Base-by-base conservation (phyloP, 2,113 vertebrate species). In the Leucosticte australis region DNA sequence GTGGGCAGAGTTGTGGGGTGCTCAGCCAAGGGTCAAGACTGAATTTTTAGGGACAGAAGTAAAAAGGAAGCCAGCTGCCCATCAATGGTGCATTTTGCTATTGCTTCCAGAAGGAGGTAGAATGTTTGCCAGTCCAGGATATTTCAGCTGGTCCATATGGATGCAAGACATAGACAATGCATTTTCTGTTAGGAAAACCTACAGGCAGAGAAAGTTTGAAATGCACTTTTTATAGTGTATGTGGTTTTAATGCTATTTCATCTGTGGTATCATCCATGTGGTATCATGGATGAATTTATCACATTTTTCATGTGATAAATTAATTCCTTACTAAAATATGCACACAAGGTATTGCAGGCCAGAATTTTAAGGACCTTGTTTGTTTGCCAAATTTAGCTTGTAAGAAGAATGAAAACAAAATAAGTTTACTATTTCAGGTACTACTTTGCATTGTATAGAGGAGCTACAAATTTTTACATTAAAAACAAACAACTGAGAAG, bases 291-390 rank as follows among this genome's bases (percentile, higher is more conserved):
- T n/a, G 31, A 22, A n/a, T n/a, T 56, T 56, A 56, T 56, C 13
- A n/a, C 20, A 56, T 22, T 56, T 12, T 13, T 56, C 6, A n/a
- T n/a, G 16, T 73, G 21, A 57, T 65, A 87, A 81, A 78, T 52
- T 59, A 15, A 27, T 63, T 87, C 22, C 11, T 67, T 35, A 44
- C 39, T 52, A 68, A 93, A 87, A 83, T 68, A 20, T 28, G 28
- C 8, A 31, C 31, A 53, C 3, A 47, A 50, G 26, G 13, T 42
- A 39, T 2, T 0, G 0, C 10, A 60, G 14, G 10, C 9, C 16
- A 86, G 9, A 87, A 52, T 31, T 78, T 87, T 60, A 84, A 78
- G 10, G 21, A 63, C 6, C 7, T 83, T 81, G 6, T 68, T 83
- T 80, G 23, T 63, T 87, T 93, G 63, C 7, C 24, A 70, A 39